Percentiles rank a stretch among this genome's conserved stretches.
These are phyloP conservation scores for Pristiophorus japonicus DNA, from an alignment of 2,113 vertebrate species.

Conservation along the genomic window DNA sequence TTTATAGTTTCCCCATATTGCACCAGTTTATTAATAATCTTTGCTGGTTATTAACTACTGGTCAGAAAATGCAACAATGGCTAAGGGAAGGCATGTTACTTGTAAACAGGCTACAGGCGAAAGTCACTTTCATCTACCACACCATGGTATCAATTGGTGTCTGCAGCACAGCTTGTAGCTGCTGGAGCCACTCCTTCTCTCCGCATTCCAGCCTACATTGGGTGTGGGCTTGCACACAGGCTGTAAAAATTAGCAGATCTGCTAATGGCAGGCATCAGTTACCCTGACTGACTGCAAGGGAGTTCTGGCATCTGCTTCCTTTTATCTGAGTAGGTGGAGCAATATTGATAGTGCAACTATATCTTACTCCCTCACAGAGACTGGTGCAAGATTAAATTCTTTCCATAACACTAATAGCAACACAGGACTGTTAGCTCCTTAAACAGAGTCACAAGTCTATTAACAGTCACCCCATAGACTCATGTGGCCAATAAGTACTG, in stretches of 20 bases:
- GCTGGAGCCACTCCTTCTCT: not conserved
- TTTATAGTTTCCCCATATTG: not conserved
- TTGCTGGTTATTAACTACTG: not conserved
- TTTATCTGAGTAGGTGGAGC: slow-evolving; percentile 16
- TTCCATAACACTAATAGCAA: slow-evolving; percentile 29
- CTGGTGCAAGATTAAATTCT: slow-evolving; percentile 18
- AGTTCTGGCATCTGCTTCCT: not conserved
- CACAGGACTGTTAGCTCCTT: not conserved
- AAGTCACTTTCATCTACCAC: not conserved
- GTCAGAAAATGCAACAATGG: not conserved
- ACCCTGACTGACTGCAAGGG: not conserved
- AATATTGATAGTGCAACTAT: slow-evolving; percentile 20
- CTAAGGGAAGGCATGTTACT: not conserved
- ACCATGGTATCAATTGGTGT: not conserved
- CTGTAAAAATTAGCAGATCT: not conserved
- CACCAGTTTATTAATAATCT: not conserved
- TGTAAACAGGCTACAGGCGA: not conserved
- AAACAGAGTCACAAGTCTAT: slow-evolving; percentile 16
- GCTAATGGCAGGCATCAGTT: not conserved
- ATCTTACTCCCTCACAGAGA: not conserved
- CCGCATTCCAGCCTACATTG: slow-evolving; percentile 4
- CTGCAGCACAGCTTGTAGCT: not conserved
- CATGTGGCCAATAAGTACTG: not conserved
- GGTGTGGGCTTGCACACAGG: not conserved
- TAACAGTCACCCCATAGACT: not conserved